These are phyloP conservation scores for Agrilus planipennis DNA, from an alignment of 1,140 invertebrate genomes.

Conservation along the genomic window DNA sequence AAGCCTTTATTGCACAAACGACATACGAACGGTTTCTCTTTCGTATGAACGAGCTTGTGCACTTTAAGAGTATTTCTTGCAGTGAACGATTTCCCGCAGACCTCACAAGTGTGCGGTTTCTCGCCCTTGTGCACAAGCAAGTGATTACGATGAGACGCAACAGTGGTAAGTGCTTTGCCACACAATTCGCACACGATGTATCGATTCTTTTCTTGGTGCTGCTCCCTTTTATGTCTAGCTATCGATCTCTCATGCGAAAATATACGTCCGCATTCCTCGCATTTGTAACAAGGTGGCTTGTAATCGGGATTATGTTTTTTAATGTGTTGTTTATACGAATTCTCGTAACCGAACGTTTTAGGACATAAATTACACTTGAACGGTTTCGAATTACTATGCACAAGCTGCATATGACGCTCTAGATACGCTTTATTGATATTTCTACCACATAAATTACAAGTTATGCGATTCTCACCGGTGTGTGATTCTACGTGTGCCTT, in stretches of 20 bases:
- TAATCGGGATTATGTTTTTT: no score
- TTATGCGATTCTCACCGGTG: no score
- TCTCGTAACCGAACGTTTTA: no score
- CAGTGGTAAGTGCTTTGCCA: slow-evolving; percentile 34
- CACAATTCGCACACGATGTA: slow-evolving; percentile 37
- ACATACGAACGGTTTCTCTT: slow-evolving; percentile 61
- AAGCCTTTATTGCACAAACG: slow-evolving; percentile 58
- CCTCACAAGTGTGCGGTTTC: slow-evolving; percentile 43
- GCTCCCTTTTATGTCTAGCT: slow-evolving; percentile 20
- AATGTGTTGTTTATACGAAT: no score
- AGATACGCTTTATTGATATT: no score
- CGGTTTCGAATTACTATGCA: no score
- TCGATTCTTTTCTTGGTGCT: slow-evolving; percentile 29
- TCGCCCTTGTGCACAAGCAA: slow-evolving; percentile 36
- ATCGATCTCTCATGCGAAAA: slow-evolving; percentile 25
- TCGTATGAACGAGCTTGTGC: slow-evolving; percentile 59
- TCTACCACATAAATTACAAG: no score
- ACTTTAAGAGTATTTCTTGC: slow-evolving; percentile 50
- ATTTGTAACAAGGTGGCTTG: background rate
- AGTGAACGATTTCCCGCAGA: slow-evolving; percentile 43
- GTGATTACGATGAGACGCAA: slow-evolving; percentile 25
- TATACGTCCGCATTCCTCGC: slow-evolving; percentile 29
- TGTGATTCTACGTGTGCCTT: background rate
- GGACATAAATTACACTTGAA: no score
- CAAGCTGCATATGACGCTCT: no score